Percentiles rank a stretch among this genome's conserved stretches.
These are phyloP conservation scores for Limnephilus auricula DNA, from an alignment of 2,888 invertebrate species.

Conservation along the genomic window DNA sequence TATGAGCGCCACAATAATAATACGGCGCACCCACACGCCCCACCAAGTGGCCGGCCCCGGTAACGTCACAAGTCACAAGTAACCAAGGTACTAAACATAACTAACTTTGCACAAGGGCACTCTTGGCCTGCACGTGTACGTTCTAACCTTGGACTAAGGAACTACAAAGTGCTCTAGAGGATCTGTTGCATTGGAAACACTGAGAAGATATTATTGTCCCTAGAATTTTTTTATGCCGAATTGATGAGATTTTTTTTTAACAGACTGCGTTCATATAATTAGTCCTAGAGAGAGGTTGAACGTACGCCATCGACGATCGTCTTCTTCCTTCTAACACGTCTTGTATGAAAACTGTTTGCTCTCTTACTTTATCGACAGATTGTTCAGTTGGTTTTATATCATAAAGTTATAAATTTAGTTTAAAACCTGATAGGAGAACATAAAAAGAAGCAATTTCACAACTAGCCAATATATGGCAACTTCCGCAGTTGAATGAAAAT, in stretches of 20 bases:
- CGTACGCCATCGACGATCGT: too few species aligned
- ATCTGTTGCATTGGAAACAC: neutral
- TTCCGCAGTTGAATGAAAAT: neutral
- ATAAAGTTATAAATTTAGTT: too few species aligned
- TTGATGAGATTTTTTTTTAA: too few species aligned
- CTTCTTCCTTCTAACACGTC: too few species aligned
- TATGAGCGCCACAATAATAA: neutral
- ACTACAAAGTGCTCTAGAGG: neutral
- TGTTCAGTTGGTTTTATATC: neutral
- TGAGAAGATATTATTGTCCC: too few species aligned
- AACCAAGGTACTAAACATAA: conserved; percentile 42
- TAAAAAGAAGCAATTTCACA: neutral
- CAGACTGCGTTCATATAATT: too few species aligned
- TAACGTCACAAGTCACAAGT: neutral
- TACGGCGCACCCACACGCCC: conserved; percentile 29
- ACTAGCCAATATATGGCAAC: neutral
- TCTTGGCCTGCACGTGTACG: neutral
- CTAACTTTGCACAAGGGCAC: conserved; percentile 30
- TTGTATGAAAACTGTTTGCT: neutral
- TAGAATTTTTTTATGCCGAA: too few species aligned
- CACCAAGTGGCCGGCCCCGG: neutral
- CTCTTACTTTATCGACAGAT: neutral
- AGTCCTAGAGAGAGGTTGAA: too few species aligned
- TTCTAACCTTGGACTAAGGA: neutral
- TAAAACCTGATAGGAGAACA: too few species aligned